Conservation (phyloP, 1,140 invertebrate genomes). For the Drosophila sp. region DNA sequence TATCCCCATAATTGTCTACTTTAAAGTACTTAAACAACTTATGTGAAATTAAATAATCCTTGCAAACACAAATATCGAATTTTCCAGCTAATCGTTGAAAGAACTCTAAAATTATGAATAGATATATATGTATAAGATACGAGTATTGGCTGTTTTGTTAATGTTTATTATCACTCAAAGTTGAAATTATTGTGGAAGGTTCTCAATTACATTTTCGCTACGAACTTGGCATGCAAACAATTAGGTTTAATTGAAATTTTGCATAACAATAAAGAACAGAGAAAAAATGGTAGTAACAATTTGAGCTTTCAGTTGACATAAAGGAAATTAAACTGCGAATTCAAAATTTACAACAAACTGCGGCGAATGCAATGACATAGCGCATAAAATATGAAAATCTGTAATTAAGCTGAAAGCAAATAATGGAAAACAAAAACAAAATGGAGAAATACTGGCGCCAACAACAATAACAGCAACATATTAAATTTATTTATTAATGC, state of each 20-base stretch:
- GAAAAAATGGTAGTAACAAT: slow-evolving; percentile 23
- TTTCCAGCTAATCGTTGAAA: slow-evolving; percentile 40
- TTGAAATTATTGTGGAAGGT: slow-evolving; percentile 4
- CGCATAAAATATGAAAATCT: slow-evolving; percentile 56
- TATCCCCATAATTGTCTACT: slow-evolving; percentile 11
- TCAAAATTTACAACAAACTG: slow-evolving; percentile 36
- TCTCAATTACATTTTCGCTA: slow-evolving; percentile 1
- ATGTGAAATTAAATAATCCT: slow-evolving; percentile 29
- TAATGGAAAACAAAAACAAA: slow-evolving; percentile 16
- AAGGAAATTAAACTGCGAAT: slow-evolving; percentile 39
- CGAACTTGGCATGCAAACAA: slow-evolving; percentile 28
- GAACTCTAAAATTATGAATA: neutral
- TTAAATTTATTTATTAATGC: slow-evolving; percentile 44
- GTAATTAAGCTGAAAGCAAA: slow-evolving; percentile 59
- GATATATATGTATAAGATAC: slow-evolving; percentile 6
- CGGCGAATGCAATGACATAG: slow-evolving; percentile 32
- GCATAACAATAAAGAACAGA: slow-evolving; percentile 13
- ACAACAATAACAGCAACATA: slow-evolving; percentile 7
- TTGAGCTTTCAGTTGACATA: slow-evolving; percentile 54
- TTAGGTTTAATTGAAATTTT: slow-evolving; percentile 40
- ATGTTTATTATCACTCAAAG: slow-evolving; percentile 5
- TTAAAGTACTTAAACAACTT: slow-evolving; percentile 17
- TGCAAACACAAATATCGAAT: slow-evolving; percentile 17
- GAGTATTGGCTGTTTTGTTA: slow-evolving; percentile 4
- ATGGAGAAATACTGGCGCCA: slow-evolving; percentile 2